Evolutionary conservation across 2,797 vertebrate genomes (phyloP), one percentile per base, ranked within the genome.

Genomic region (Carcharodon carcharias): DNA sequence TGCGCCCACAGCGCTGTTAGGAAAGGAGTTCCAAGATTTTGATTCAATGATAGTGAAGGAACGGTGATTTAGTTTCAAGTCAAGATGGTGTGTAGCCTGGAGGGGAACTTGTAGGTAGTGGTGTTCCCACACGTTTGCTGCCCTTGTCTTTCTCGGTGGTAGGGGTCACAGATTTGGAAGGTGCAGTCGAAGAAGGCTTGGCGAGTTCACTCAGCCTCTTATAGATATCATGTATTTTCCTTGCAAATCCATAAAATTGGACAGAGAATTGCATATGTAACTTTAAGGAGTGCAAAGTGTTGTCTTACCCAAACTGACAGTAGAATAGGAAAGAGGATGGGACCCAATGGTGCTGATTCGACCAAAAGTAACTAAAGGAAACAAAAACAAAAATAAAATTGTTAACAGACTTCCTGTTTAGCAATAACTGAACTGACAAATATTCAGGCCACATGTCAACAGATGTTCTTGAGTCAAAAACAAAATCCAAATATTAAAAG

Each of bases 301-400:
- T 45, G 96, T 96, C 97, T 97, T 97, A 97, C 97, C 97, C 96
- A 96, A 96, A 0, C 97, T 96, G 95, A 97, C 96, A 0, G 97
- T 97, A 69, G 97, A 97, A 96, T 97, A 97, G 12, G 97, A 97
- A 31, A 97, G 97, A 0, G 97, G 97, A 96, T 96, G 96, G 85
- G 96, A 40, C 85, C 97, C 97, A 0, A 96, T 96, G 40, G 3
- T 2, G 94, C 97, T 97, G 96, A 97, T 97, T 63, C 97, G 97
- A 77, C 97, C 97, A 97, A 97, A 97, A 0, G 97, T 97, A 92
- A 97, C 97, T 97, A 54, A 23, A 92, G 56, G 89, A 23, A 3
- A 31, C 96, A 88, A 95, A 26, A 88, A 96, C 4, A 61, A 94
- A 54, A 69, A 26, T 14, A 77, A 77, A 67, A 67, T 16, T 67